A percentile compares a stretch with the other conserved stretches of the same genome.
phyloP scores from a whole-genome alignment of 1,140 invertebrate genomes.

The Apis dorsata region DNA sequence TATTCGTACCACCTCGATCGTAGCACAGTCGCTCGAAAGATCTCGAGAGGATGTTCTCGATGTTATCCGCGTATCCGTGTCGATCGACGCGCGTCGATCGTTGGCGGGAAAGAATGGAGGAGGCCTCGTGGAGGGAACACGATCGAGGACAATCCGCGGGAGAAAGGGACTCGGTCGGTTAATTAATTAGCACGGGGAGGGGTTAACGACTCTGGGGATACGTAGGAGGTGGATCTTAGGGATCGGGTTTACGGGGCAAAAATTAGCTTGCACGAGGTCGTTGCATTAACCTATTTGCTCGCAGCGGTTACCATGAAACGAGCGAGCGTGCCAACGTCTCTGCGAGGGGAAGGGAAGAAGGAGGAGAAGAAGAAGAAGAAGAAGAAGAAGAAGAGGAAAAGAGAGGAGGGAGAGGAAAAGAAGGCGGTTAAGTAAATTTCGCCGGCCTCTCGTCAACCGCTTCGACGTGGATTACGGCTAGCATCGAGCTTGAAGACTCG shows the following conservation, averaged over 20 bases:
- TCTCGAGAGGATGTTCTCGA: no score
- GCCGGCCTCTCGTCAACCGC: background rate
- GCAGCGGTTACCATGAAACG: conserved; percentile 44
- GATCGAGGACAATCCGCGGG: conserved; percentile 12
- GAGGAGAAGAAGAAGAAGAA: no score
- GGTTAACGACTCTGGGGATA: conserved; percentile 59
- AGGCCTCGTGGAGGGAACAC: background rate
- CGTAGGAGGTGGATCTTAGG: conserved; percentile 50
- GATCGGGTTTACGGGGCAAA: conserved; percentile 39
- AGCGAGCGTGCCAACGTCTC: background rate
- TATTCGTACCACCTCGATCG: no score
- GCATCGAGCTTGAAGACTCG: conserved; percentile 7
- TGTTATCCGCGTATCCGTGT: no score
- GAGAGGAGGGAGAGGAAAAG: background rate
- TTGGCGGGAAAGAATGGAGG: background rate
- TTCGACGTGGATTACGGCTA: background rate
- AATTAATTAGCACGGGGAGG: conserved; percentile 60
- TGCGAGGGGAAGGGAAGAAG: no score
- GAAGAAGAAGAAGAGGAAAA: no score
- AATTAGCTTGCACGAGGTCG: conserved; percentile 55
- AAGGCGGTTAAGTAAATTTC: conserved; percentile 46
- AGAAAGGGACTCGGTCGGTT: conserved; percentile 45
- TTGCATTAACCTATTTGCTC: conserved; percentile 65
- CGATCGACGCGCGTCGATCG: no score
- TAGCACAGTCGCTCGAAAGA: no score